Percentiles rank a stretch among this genome's conserved stretches.
phyloP scores from a whole-genome alignment of 2,113 vertebrate species.

The Nesogale talazaci region DNA sequence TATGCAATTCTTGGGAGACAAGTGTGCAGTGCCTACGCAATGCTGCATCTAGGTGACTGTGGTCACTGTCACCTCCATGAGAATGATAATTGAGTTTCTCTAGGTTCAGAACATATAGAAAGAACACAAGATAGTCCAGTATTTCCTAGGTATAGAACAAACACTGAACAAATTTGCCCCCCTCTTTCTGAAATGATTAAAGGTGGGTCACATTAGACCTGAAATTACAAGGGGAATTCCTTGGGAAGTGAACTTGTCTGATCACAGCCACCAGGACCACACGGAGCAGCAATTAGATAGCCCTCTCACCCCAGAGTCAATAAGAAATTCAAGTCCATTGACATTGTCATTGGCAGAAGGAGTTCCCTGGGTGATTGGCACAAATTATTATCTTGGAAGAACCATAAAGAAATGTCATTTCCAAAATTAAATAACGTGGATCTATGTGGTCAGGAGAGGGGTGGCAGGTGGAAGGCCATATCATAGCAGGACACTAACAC shows the following conservation, averaged over 20 bases:
- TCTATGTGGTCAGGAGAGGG: slow-evolving; percentile 55
- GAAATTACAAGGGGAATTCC: slow-evolving; percentile 78
- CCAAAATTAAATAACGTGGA: slow-evolving; percentile 80
- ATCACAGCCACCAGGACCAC: slow-evolving; percentile 33
- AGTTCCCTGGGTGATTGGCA: slow-evolving; percentile 77
- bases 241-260: slow-evolving; percentile 78
- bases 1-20: not conserved
- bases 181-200: slow-evolving; percentile 18
- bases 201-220: slow-evolving; percentile 39
- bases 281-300: slow-evolving; percentile 58
- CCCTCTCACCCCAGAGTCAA: slow-evolving; percentile 54
- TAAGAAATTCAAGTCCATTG: slow-evolving; percentile 68
- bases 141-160: not conserved
- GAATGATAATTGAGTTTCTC: not conserved
- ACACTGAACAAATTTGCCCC: not conserved
- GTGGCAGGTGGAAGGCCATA: not conserved
- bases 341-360: slow-evolving; percentile 59
- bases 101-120: not conserved
- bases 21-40: rapidly evolving
- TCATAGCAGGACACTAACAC: slow-evolving; percentile 52
- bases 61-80: not conserved
- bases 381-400: slow-evolving; percentile 75
- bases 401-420: slow-evolving; percentile 79
- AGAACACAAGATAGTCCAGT: not conserved
- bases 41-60: not conserved